phyloP scores from a whole-genome alignment of 2,113 vertebrate species.

The Sprattus sprattus region DNA sequence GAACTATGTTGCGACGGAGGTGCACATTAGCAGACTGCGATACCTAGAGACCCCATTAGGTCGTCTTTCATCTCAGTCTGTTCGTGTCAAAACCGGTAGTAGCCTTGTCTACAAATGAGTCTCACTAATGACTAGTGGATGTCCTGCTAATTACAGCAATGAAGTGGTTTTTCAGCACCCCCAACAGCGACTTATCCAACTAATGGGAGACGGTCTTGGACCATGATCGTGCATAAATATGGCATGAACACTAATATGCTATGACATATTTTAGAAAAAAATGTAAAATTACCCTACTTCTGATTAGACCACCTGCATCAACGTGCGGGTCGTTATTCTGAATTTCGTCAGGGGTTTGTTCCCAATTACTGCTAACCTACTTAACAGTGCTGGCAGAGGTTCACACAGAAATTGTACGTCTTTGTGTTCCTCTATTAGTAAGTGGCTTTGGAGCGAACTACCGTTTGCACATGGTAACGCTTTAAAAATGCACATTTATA shows the following conservation, averaged over 20 bases:
- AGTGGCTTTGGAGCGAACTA: not conserved
- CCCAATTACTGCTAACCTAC: not conserved
- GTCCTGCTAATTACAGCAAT: not conserved
- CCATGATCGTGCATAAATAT: not conserved
- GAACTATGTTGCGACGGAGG: not conserved
- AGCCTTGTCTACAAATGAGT: not conserved
- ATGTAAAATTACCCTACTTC: not conserved
- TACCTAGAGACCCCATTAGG: not conserved
- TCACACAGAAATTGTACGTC: not conserved
- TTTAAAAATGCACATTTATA: not conserved
- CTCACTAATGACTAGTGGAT: constrained; percentile 4
- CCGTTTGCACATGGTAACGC: not conserved
- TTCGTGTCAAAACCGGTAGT: constrained; percentile 3
- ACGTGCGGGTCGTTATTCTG: not conserved
- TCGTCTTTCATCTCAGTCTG: not conserved
- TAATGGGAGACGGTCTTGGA: not conserved
- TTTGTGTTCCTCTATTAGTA: not conserved
- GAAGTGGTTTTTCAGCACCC: constrained; percentile 6
- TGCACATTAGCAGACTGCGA: not conserved
- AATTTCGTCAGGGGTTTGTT: not conserved
- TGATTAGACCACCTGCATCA: not conserved
- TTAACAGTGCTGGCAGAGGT: not conserved
- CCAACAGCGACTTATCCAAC: constrained; percentile 6
- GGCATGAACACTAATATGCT: not conserved
- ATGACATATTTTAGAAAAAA: not conserved